Evolutionary conservation across 2,888 invertebrate species (phyloP).

Genomic region (Nineta flava): DNA sequence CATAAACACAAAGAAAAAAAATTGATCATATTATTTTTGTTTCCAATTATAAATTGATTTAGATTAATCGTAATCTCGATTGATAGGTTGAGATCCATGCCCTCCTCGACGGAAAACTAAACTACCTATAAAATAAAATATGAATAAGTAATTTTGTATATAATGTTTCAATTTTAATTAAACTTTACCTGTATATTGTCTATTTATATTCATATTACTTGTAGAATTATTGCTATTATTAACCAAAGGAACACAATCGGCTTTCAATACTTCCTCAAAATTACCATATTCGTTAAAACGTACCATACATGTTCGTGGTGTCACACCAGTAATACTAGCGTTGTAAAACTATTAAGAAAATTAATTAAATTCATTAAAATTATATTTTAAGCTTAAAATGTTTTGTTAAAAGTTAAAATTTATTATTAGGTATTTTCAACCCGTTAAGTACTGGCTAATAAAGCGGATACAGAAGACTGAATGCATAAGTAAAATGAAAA

Average conservation of each 20-base stretch:
- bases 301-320: constrained; percentile 72
- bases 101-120: not conserved
- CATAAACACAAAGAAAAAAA: too few species aligned
- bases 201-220: not conserved
- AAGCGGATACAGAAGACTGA: too few species aligned
- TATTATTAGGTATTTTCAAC: too few species aligned
- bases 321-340: constrained; percentile 65
- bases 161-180: not conserved
- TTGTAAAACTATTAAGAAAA: constrained; percentile 53
- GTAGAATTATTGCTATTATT: not conserved
- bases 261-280: constrained; percentile 72
- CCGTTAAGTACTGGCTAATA: too few species aligned
- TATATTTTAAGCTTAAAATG: too few species aligned
- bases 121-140: not conserved
- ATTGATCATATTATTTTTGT: too few species aligned
- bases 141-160: not conserved
- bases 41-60: too few species aligned
- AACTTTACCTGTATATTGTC: not conserved
- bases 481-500: too few species aligned
- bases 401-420: too few species aligned
- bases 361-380: constrained; percentile 1
- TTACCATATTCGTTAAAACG: constrained; percentile 79
- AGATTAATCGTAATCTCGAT: too few species aligned
- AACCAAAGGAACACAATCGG: constrained; percentile 53
- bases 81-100: constrained; percentile 28